Evolutionary conservation across 2,113 vertebrate genomes (phyloP), one percentile per base, ranked within the genome.

Genomic region (Plectropomus leopardus): DNA sequence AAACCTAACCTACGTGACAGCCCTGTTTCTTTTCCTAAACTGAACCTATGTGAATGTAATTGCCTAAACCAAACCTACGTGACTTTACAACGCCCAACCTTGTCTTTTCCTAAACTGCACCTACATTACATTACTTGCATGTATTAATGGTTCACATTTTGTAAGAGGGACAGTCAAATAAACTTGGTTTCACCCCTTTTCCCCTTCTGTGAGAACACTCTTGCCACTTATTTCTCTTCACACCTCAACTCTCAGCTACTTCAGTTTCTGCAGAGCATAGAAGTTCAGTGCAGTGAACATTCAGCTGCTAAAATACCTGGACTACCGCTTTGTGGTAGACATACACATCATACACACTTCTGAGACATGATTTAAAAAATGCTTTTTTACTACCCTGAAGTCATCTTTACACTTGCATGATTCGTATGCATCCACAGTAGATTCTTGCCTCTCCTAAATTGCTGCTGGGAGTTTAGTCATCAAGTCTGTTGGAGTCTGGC

Each of bases 201-300:
- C 10, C 28, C 42, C 34, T 14, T 48, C 53, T 76, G 23, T 65
- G 6, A n/a, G 16, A 23, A 14, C 23, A n/a, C 72, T 53, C 15
- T 3, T 8, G 19, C 28, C 32, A 53, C 24, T 44, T 48, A 48
- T 13, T 51, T 54, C 24, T 59, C 42, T 61, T 54, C 61, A 71
- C 36, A 65, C 45, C 45, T 54, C 42, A 50, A 19, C 42, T 70
- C 58, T 53, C 9, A 74, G 48, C 48, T 44, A 48, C 30, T 42
- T 36, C 2, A 0, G 4, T 21, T 44, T 44, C 55, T 60, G 5
- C 44, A 60, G 30, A 36, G n/a, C n/a, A 4, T 21, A 24, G n/a
- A 19, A 5, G 26, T 11, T 50, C 45, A 61, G 45, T 24, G 10
- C 28, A 51, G 47, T 17, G 58, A 28, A n/a, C 59, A 54, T 63